Evolutionary conservation across 53 echinoderm and acorn worm species (phyloP).

Genomic region (Crossaster papposus): DNA sequence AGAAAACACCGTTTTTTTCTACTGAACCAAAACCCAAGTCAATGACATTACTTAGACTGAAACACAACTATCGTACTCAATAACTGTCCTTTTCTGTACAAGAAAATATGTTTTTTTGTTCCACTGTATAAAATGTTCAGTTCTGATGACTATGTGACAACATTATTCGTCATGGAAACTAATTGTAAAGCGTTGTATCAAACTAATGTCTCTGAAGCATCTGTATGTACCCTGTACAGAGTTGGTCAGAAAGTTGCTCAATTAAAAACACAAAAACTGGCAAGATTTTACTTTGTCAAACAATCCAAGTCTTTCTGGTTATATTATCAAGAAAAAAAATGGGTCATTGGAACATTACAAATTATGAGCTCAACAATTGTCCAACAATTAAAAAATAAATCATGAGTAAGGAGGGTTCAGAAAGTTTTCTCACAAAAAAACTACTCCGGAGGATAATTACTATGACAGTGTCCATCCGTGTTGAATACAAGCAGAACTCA

Average conservation of each 20-base stretch:
- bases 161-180: neutral
- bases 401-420: neutral
- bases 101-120: conserved; percentile 52
- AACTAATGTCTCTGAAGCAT: neutral
- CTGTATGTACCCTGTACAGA: conserved; percentile 27
- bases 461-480: neutral
- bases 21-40: neutral
- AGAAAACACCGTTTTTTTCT: neutral
- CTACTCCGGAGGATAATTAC: neutral
- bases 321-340: neutral
- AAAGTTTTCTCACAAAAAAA: neutral
- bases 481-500: neutral
- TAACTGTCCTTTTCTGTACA: conserved; percentile 49
- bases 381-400: no score
- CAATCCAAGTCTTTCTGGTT: neutral
- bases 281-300: conserved; percentile 17
- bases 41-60: conserved; percentile 7
- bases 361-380: neutral
- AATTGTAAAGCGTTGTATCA: neutral
- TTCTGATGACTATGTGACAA: neutral
- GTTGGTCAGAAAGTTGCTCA: neutral
- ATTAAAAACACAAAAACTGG: conserved; percentile 15
- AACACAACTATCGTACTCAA: conserved; percentile 46
- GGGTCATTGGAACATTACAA: neutral
- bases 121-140: conserved; percentile 28